These are phyloP conservation scores for Drosophila quadrilineata DNA, from an alignment of 1,140 invertebrate genomes.

Conservation along the genomic window DNA sequence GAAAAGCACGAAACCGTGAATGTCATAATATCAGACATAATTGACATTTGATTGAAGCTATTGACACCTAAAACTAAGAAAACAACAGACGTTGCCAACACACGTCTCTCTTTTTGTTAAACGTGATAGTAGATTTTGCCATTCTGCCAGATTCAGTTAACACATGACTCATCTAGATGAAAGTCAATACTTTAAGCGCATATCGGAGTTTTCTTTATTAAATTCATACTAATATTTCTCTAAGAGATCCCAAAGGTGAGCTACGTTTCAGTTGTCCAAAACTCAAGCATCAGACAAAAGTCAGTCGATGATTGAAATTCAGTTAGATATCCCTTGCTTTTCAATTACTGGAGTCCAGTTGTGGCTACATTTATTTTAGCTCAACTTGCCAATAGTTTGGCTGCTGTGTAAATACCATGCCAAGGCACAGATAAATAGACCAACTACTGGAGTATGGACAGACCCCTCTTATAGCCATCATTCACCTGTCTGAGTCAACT, in stretches of 20 bases:
- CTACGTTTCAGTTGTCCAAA: neutral
- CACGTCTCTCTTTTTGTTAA: no score
- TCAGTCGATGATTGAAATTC: neutral
- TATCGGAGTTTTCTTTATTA: no score
- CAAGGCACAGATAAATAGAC: conserved; percentile 6
- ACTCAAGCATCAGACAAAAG: neutral
- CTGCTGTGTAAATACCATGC: conserved; percentile 5
- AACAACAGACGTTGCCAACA: neutral
- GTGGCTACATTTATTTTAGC: conserved; percentile 17
- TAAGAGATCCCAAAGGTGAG: no score
- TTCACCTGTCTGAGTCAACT: conserved; percentile 11
- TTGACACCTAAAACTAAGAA: neutral
- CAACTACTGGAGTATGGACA: neutral
- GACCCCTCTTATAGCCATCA: neutral
- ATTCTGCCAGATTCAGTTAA: no score
- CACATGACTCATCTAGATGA: no score
- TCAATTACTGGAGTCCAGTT: conserved; percentile 11
- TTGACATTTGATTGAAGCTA: neutral
- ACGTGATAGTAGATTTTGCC: no score
- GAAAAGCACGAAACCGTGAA: neutral
- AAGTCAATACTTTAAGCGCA: no score
- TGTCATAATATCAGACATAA: neutral
- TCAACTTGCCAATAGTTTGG: conserved; percentile 8
- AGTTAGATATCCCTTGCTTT: neutral
- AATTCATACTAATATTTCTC: no score